Base-by-base conservation (phyloP, 2,888 invertebrate genomes). In the Agrotis exclamationis region DNA sequence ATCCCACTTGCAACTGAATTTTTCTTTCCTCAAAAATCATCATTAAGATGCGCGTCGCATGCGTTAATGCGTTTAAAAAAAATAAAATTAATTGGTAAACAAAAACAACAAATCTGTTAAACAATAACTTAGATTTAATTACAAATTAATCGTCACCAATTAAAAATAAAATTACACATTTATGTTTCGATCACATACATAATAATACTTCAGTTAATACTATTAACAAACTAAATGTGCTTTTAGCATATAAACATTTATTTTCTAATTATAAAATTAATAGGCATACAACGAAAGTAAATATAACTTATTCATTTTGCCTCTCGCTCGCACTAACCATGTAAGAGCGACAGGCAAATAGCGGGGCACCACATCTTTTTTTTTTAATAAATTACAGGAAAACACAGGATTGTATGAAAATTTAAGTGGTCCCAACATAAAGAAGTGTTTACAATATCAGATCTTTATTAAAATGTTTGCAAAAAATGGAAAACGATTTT, bases 151-250 rank as follows among this genome's bases (percentile, higher is more conserved):
- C 57, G 67, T 79, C 82, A 76, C 74, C 79, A 75, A 57, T 66
- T 66, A 51, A 79, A 79, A 83, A 79, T 82, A 83, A 84, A 82
- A 78, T 73, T 64, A 78, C 83, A 85, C 70, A 87, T 74, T 76
- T 70, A 74, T 77, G 78, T 71, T 74, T 71, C 68, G 45, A 90
- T 90, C 89, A 90, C 90, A 90, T 85, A 85, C 73, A 76, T 91
- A 91, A 76, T 91, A 91, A 91, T 91, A 91, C 91, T 91, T 89
- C 56, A 83, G 75, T 85, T 83, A 90, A 87, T 89, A 90, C 87
- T 84, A 79, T 54, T 59, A 69, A 58, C 33, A 70, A 79, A 81
- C 57, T 63, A 66, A 75, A 65, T 44, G 73, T 74, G 79, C 82
- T 82, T 82, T 65, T 58, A 81, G 82, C 82, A 68, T 45, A 58